Conservation (phyloP, 2,888 invertebrate species). For the Pheosia gnoma region DNA sequence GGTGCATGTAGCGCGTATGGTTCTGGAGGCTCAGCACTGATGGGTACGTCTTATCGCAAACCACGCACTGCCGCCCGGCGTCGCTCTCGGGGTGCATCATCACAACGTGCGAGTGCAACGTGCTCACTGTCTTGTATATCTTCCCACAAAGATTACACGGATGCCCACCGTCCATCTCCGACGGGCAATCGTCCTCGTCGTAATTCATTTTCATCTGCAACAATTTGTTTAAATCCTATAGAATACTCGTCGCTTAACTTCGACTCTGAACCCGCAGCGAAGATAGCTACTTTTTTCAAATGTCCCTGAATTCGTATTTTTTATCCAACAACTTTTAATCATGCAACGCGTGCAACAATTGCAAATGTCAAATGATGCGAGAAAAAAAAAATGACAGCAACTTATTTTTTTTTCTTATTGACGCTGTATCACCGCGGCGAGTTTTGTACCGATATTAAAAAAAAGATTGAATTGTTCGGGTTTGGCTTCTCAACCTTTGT, state of each 20-base stretch:
- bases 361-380: neutral
- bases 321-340: neutral
- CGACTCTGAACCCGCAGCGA: neutral
- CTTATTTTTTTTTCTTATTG: neutral
- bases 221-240: constrained; percentile 14
- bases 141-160: constrained; percentile 71
- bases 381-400: constrained; percentile 3
- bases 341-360: neutral
- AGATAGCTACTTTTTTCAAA: neutral
- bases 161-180: constrained; percentile 40
- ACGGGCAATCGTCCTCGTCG: constrained; percentile 22
- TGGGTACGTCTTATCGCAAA: constrained; percentile 63
- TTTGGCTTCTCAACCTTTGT: neutral
- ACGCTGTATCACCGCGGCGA: neutral
- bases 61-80: constrained; percentile 46
- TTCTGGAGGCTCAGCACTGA: constrained; percentile 63
- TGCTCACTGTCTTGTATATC: constrained; percentile 58
- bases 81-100: constrained; percentile 60
- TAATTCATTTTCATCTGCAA: constrained; percentile 52
- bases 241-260: too few species aligned
- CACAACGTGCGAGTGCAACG: constrained; percentile 57
- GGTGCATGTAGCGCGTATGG: constrained; percentile 66
- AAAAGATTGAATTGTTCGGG: neutral
- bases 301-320: too few species aligned
- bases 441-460: neutral